phyloP scores from a whole-genome alignment of 2,888 invertebrate species.

The Stenoptilia bipunctidactyla region DNA sequence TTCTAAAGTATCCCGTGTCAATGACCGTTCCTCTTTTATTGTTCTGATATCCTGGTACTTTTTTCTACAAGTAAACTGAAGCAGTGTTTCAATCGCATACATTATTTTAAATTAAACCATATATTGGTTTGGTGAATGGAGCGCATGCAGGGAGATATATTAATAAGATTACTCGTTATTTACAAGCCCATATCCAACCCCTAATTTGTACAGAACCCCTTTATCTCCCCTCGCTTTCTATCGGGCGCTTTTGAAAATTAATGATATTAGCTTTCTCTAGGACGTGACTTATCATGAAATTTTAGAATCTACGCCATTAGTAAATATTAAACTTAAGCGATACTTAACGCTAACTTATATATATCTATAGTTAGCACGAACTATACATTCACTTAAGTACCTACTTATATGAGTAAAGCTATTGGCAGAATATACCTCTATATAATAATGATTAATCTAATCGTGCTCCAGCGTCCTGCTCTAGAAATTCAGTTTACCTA shows the following conservation, averaged over 20 bases:
- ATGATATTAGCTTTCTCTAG: background rate
- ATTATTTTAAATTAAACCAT: background rate
- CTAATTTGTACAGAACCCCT: conserved; percentile 16
- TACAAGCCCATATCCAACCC: conserved; percentile 5
- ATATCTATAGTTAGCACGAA: too few species aligned
- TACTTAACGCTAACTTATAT: too few species aligned
- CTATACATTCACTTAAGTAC: too few species aligned
- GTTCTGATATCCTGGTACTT: conserved; percentile 1
- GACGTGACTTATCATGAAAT: background rate
- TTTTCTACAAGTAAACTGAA: background rate
- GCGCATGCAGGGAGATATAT: background rate
- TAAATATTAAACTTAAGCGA: too few species aligned
- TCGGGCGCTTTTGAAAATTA: conserved; percentile 5
- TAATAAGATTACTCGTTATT: conserved; percentile 1
- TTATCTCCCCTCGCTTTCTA: conserved; percentile 23
- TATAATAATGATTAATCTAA: too few species aligned
- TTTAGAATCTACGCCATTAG: too few species aligned
- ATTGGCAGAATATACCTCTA: too few species aligned
- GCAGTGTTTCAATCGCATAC: background rate
- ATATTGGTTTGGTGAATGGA: background rate
- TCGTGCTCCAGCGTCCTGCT: too few species aligned
- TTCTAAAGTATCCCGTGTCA: conserved; percentile 18
- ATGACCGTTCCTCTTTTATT: conserved; percentile 1
- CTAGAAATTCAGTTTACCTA: too few species aligned
- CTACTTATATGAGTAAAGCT: too few species aligned